These are phyloP conservation scores for Leucophenga varia DNA, from an alignment of 1,140 invertebrate species.

Conservation along the genomic window DNA sequence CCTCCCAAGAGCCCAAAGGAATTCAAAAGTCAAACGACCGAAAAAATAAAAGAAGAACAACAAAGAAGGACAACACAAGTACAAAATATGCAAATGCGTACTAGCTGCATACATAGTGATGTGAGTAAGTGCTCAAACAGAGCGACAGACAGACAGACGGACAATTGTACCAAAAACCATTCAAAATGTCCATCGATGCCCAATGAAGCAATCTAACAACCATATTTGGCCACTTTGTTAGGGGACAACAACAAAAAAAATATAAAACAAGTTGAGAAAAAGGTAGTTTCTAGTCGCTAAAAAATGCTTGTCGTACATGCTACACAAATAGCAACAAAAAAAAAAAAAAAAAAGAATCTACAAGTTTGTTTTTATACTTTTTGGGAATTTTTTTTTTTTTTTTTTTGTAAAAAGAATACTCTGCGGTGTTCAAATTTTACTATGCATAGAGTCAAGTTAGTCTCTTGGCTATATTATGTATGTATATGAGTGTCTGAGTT, in stretches of 20 bases:
- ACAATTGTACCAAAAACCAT: slow-evolving; percentile 2
- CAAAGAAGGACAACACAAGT: slow-evolving; percentile 15
- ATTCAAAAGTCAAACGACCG: slow-evolving; percentile 26
- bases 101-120: slow-evolving; percentile 10
- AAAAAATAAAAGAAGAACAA: slow-evolving; percentile 1
- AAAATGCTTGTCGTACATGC: not conserved
- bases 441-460: slow-evolving; percentile 34
- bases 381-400: not conserved
- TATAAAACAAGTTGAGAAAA: slow-evolving; percentile 3
- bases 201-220: slow-evolving; percentile 41
- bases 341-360: slow-evolving; percentile 8
- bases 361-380: not conserved
- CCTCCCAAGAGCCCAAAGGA: slow-evolving; percentile 42
- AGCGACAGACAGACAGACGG: no score
- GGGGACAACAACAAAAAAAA: slow-evolving; percentile 44
- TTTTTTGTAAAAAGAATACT: slow-evolving; percentile 28
- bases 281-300: slow-evolving; percentile 11
- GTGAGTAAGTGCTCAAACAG: no score
- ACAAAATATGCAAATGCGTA: slow-evolving; percentile 45
- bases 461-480: not conserved
- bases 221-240: slow-evolving; percentile 50
- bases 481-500: slow-evolving; percentile 13
- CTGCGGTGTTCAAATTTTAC: slow-evolving; percentile 40
- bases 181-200: not conserved
- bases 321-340: slow-evolving; percentile 20